A percentile compares a stretch with the other conserved stretches of the same genome.
Conservation (phyloP, 2,888 invertebrate genomes). For the Hydriomena furcata region DNA sequence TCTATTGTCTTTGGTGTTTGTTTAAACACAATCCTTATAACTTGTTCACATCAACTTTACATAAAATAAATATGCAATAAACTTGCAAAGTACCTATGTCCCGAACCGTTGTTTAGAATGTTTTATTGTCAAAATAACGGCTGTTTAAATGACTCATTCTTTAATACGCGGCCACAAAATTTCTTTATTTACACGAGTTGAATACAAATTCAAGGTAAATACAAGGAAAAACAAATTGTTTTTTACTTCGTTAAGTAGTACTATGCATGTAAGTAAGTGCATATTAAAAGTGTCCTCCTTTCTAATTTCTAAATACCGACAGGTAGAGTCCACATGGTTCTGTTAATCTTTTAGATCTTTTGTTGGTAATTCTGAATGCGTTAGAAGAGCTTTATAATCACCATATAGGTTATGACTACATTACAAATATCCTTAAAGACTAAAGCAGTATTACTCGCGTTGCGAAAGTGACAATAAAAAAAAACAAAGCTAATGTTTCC, state of each 20-base stretch:
- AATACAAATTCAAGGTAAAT: constrained; percentile 54
- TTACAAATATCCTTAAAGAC: too few relatives aligned
- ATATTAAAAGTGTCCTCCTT: constrained; percentile 67
- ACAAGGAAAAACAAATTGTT: constrained; percentile 62
- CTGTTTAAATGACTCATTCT: constrained; percentile 69
- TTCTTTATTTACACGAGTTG: constrained; percentile 59
- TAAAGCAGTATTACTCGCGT: too few relatives aligned
- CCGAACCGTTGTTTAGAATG: constrained; percentile 52
- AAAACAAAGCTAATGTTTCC: too few relatives aligned
- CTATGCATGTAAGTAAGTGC: constrained; percentile 48
- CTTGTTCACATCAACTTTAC: constrained; percentile 34
- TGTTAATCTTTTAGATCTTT: constrained; percentile 9
- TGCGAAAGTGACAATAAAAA: too few relatives aligned
- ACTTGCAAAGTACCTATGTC: constrained; percentile 49
- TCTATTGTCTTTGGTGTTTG: too few relatives aligned
- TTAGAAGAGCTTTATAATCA: too few relatives aligned
- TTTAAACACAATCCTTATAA: too few relatives aligned
- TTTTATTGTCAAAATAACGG: constrained; percentile 69
- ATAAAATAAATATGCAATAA: constrained; percentile 44
- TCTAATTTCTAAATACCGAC: constrained; percentile 49
- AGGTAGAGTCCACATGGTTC: constrained; percentile 21
- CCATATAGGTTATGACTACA: too few relatives aligned
- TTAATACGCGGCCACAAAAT: constrained; percentile 65
- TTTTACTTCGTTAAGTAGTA: constrained; percentile 52
- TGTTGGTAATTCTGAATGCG: constrained; percentile 1